A percentile compares a stretch with the other conserved stretches of the same genome.
phyloP scores from a whole-genome alignment of 2,113 vertebrate genomes.

The Austrofundulus limnaeus region DNA sequence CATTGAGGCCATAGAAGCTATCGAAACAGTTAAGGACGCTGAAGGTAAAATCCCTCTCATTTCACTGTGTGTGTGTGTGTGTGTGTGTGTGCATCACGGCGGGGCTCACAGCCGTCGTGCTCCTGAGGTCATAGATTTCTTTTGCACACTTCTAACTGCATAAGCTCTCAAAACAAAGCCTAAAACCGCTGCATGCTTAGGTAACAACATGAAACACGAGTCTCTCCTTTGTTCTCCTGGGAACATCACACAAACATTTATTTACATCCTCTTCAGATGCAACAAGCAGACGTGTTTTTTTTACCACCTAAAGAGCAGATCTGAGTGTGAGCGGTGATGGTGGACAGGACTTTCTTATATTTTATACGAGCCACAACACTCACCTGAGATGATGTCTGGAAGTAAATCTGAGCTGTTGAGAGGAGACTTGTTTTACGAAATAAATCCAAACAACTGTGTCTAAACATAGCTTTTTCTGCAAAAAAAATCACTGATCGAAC shows the following conservation, averaged over 20 bases:
- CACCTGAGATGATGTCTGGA: background rate
- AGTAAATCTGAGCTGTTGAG: background rate
- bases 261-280: constrained; percentile 1
- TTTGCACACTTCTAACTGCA: constrained; percentile 63
- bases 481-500: constrained; percentile 12
- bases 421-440: background rate
- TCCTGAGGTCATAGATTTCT: constrained; percentile 62
- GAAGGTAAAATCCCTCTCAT: constrained; percentile 78
- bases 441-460: background rate
- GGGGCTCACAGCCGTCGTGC: constrained; percentile 59
- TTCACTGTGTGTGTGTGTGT: constrained; percentile 46
- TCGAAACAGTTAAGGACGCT: constrained; percentile 79
- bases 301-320: constrained; percentile 21
- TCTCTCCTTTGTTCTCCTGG: constrained; percentile 20
- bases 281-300: background rate
- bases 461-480: background rate
- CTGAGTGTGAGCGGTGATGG: constrained; percentile 32
- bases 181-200: constrained; percentile 23
- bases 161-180: constrained; percentile 39
- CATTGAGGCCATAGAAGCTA: constrained; percentile 82
- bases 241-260: constrained; percentile 15
- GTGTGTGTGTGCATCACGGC: constrained; percentile 42
- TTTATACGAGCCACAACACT: constrained; percentile 19
- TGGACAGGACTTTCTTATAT: constrained; percentile 15
- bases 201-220: constrained; percentile 36